Base-by-base conservation (phyloP, 2,797 vertebrate genomes). In the Bryconaethiops microstoma region DNA sequence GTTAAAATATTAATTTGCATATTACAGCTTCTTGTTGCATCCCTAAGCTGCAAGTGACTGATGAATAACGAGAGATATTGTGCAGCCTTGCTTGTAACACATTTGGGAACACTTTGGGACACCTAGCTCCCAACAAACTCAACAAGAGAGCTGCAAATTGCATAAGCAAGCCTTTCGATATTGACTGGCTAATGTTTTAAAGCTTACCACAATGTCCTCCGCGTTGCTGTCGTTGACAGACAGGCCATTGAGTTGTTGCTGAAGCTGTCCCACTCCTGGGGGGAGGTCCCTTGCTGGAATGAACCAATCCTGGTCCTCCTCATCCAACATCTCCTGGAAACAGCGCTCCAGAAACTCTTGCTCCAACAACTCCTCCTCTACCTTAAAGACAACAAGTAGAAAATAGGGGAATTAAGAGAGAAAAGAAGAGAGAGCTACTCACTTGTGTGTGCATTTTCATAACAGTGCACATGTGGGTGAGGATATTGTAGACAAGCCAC, bases 301-400 rank as follows among this genome's bases (percentile, higher is more conserved):
- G 92, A 99, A 99, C 97, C 97, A 99, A 78, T 99, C 97, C 93
- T 96, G 94, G 86, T 99, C 98, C 85, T 99, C 98, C 80, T 99
- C 98, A 69, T 99, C 98, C 91, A 99, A 90, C 97, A 99, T 98
- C 92, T 99, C 97, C 91, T 99, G 97, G 94, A 99, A 98, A 91
- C 97, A 99, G 63, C 96, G 97, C 87, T 99, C 97, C 17, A 99
- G 88, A 87, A 99, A 99, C 82, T 99, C 97, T 88, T 99, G 97
- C 87, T 99, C 97, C 92, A 97, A 90, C 55, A 99, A 93, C 89
- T 99, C 97, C 86, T 98, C 96, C 78, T 99, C 97, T 85, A 99
- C 97, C 97, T 99, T 89, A 42, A 39, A 65, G 55, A 71, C 17
- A 70, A 29, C 12, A 50, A 1, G 12, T n/a, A 42, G 29, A 16